phyloP scores from a whole-genome alignment of 1,140 invertebrate genomes.

The Brachionus calyciflorus region DNA sequence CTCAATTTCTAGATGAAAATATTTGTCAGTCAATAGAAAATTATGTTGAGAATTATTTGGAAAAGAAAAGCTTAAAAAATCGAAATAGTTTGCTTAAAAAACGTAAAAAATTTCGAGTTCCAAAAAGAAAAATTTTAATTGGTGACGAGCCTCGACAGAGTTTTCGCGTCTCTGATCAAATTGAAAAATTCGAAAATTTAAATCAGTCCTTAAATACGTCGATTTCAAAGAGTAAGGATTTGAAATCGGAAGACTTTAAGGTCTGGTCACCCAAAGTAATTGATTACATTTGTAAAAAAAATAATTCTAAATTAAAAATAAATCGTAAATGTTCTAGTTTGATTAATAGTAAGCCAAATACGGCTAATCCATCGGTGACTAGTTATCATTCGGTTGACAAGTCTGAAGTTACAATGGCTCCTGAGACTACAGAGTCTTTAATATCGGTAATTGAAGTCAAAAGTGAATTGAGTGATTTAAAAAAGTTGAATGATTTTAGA shows the following conservation, averaged over 20 bases:
- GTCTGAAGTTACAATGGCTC: neutral
- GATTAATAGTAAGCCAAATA: neutral
- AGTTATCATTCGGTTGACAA: constrained; percentile 21
- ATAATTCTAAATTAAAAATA: neutral
- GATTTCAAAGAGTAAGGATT: neutral
- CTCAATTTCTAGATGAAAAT: neutral
- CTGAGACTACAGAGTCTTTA: neutral
- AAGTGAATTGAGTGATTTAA: neutral
- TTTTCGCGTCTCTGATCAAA: neutral
- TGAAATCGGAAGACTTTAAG: neutral
- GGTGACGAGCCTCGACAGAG: neutral
- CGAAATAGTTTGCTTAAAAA: neutral
- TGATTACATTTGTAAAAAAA: constrained; percentile 26
- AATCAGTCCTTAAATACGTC: neutral
- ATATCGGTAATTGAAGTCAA: neutral
- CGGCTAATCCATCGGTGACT: neutral
- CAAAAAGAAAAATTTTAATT: neutral
- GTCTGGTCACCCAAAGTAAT: constrained; percentile 29
- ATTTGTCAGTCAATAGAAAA: neutral
- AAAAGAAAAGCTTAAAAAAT: neutral
- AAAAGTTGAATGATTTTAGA: neutral
- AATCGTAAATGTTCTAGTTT: neutral
- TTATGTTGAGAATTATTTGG: neutral
- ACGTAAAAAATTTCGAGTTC: neutral
- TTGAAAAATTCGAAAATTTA: constrained; percentile 6